These are phyloP conservation scores for Ricordea florida DNA, from an alignment of 92 coral and sea anemone genomes.

Conservation along the genomic window DNA sequence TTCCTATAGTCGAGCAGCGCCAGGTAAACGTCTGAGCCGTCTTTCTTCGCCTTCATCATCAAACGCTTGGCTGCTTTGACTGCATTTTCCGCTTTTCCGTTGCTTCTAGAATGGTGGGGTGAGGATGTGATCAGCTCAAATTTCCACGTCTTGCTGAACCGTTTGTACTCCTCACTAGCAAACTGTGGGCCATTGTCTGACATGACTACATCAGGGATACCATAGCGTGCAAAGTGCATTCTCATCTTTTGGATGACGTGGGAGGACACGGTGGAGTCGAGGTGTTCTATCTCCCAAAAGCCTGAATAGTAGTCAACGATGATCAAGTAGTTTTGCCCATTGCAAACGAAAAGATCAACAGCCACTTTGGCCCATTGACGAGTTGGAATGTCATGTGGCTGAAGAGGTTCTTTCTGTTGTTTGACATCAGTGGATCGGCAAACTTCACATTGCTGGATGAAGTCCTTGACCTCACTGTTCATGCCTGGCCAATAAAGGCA, in stretches of 20 bases:
- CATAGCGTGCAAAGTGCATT: constrained; percentile 5
- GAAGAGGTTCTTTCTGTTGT: constrained; percentile 21
- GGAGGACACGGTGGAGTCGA: background rate
- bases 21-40: constrained; percentile 16
- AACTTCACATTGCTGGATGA: background rate
- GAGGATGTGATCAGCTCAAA: constrained; percentile 6
- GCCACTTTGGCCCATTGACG: constrained; percentile 49
- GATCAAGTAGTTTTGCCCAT: constrained; percentile 12
- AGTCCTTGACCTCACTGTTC: constrained; percentile 20
- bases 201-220: background rate
- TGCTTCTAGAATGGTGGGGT: background rate
- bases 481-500: constrained; percentile 5
- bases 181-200: constrained; percentile 33
- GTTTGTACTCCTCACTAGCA: constrained; percentile 1
- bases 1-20: constrained; percentile 51
- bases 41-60: constrained; percentile 35
- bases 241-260: constrained; percentile 18
- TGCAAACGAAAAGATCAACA: constrained; percentile 24
- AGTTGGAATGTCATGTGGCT: constrained; percentile 9
- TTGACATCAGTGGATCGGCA: constrained; percentile 12
- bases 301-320: constrained; percentile 14
- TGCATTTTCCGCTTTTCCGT: constrained; percentile 12
- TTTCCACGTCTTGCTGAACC: constrained; percentile 9
- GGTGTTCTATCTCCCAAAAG: constrained; percentile 22
- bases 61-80: constrained; percentile 12